Evolutionary conservation across 2,888 invertebrate species (phyloP), one percentile per base, ranked within the genome.

Genomic region (Homarus gammarus): DNA sequence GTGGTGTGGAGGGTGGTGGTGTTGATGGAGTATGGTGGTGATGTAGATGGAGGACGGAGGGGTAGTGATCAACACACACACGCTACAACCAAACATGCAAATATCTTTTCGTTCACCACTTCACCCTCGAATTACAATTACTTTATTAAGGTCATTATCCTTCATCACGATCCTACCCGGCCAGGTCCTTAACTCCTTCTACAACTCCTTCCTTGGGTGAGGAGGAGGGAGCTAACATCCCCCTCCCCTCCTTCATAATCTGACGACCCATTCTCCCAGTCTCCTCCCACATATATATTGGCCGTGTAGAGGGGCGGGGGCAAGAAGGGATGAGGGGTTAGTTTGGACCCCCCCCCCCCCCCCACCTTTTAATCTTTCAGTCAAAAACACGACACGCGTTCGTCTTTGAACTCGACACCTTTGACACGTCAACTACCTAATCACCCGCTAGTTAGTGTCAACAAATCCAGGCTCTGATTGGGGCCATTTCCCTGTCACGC

Each of bases 401-500:
- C 64, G 64, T 27, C 31, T 64, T 6, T 10, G 31, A 56, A 56
- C 5, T n/a, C 27, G 64, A 27, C 64, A 64, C 27, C n/a, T 5
- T 27, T 1, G 8, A 64, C 49, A 49, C 75, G 44, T 27, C 27
- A 77, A n/a, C 49, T 2, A 77, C 49, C 78, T 56, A 78, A 78
- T 78, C 78, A 44, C 78, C 51, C 27, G 51, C 64, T 27, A 64
- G 64, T 64, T 64, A 64, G 64, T 51, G 78, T 78, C 78, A 78
- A 78, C 78, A 78, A 33, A 78, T 49, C 51, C 78, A 78, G 51
- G 78, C 56, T 51, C 31, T 78, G 78, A 78, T 78, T 78, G 78
- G n/a, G 31, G 51, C 78, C 78, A 78, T 78, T 78, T 78, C 36
- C 78, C 78, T 51, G 78, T 78, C 78, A 78, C 78, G 78, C 78